These are phyloP conservation scores for Lithosia quadra DNA, from an alignment of 2,888 invertebrate species.

Conservation along the genomic window DNA sequence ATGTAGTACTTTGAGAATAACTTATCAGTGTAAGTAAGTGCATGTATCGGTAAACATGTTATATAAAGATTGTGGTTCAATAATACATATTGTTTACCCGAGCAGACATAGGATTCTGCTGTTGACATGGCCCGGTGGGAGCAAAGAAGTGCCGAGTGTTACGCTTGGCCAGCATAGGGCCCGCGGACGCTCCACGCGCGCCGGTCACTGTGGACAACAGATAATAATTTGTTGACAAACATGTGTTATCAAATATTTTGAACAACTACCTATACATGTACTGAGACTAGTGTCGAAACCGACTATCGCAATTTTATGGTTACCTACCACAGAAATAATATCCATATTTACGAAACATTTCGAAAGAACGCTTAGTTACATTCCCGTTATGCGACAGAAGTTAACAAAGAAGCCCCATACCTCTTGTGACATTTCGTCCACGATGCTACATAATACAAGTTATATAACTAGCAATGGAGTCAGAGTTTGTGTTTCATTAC, in stretches of 20 bases:
- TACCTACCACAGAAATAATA: background rate
- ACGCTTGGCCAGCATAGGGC: slow-evolving; percentile 24
- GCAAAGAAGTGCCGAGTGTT: background rate
- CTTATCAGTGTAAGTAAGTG: slow-evolving; percentile 24
- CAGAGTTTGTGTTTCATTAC: slow-evolving; percentile 70
- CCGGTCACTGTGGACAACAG: slow-evolving; percentile 41
- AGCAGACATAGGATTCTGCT: slow-evolving; percentile 37
- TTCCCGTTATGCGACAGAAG: slow-evolving; percentile 35
- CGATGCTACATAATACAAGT: slow-evolving; percentile 67
- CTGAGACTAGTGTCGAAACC: no score
- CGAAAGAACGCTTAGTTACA: slow-evolving; percentile 20
- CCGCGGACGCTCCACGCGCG: slow-evolving; percentile 10
- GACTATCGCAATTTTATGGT: no score
- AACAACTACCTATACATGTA: background rate
- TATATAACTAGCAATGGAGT: slow-evolving; percentile 72
- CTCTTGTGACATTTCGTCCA: slow-evolving; percentile 70
- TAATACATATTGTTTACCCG: slow-evolving; percentile 45
- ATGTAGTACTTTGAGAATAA: slow-evolving; percentile 17
- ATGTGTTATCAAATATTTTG: background rate
- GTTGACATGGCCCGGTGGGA: slow-evolving; percentile 17
- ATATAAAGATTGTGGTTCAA: slow-evolving; percentile 29
- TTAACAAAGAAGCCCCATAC: slow-evolving; percentile 63
- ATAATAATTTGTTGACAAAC: slow-evolving; percentile 8
- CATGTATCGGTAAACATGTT: slow-evolving; percentile 31
- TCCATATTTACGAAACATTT: slow-evolving; percentile 9